Evolutionary conservation across 2,113 vertebrate species (phyloP), one percentile per base, ranked within the genome.

Genomic region (Struthio camelus): DNA sequence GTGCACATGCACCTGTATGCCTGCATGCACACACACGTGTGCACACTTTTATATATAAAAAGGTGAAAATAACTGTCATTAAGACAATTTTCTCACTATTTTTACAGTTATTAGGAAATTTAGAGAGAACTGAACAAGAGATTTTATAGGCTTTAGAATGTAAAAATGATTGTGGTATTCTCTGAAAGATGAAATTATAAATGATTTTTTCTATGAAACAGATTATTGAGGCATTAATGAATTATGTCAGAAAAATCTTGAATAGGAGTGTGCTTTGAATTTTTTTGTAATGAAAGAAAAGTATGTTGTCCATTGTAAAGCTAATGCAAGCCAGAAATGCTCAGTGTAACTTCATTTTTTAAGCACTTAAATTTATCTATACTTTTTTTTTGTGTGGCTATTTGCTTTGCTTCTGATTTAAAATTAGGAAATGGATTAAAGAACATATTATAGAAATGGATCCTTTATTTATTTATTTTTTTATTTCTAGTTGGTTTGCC

Each of bases 381-480:
- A 36, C 11, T 59, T 81, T 86, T 44, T 13, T 24, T 50, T 11
- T 30, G 8, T 30, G 8, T 61, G 23, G 67, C 51, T 51, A 4
- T 90, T 91, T 87, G 27, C 44, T 75, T 93, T 83, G 84, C 78
- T 94, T 88, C 36, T 92, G 83, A 87, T 82, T 93, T 77, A 77
- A 80, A 96, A 87, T 85, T 1, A 69, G 66, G 66, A 93, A 96
- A 92, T 65, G 58, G 71, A 94, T 96, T 96, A 94, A 93, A 95
- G 94, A 62, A 30, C 71, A 80, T 66, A 53, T 69, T 78, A 51
- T 66, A 91, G 91, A 89, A 93, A 85, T 46, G 0, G 34, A 96
- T 94, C 48, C 90, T 80, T 93, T 95, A 83, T 97, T 95, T 97
- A 84, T 92, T 95, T 92, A 71, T 93, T 93, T 96, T 38, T 85